Percentiles rank a stretch among this genome's conserved stretches.
These are phyloP conservation scores for Nephrocerus scutellatus DNA, from an alignment of 2,888 invertebrate species.

Conservation along the genomic window DNA sequence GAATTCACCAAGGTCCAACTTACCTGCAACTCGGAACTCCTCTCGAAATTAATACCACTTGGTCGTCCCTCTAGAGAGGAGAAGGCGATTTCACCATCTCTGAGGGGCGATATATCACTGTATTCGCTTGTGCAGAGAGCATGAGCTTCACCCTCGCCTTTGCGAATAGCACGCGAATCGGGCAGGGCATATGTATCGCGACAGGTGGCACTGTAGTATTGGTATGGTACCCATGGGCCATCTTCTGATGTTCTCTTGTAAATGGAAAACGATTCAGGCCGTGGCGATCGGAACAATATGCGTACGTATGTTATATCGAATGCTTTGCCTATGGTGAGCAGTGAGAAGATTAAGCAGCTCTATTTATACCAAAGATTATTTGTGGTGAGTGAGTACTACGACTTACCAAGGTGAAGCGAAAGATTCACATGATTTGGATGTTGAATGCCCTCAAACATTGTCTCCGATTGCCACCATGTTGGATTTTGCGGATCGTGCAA, in stretches of 20 bases:
- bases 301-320: conserved; percentile 96
- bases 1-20: conserved; percentile 19
- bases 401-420: conserved; percentile 75
- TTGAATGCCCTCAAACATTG: conserved; percentile 90
- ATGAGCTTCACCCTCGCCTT: conserved; percentile 75
- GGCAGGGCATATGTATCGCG: conserved; percentile 82
- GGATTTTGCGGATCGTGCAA: conserved; percentile 82
- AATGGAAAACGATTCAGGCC: conserved; percentile 96
- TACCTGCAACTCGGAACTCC: conserved; percentile 83
- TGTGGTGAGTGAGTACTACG: background rate
- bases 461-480: conserved; percentile 98
- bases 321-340: conserved; percentile 69
- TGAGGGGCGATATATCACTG: conserved; percentile 92
- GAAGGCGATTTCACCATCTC: conserved; percentile 91
- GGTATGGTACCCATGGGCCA: conserved; percentile 82
- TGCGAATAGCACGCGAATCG: conserved; percentile 63
- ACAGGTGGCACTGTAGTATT: conserved; percentile 89
- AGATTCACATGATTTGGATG: conserved; percentile 89
- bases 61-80: conserved; percentile 92
- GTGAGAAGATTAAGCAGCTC: background rate
- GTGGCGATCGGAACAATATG: conserved; percentile 86
- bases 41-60: conserved; percentile 85
- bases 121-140: conserved; percentile 98
- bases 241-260: conserved; percentile 75
- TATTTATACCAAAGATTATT: background rate